Conservation (phyloP, 2,797 vertebrate species). For the Echeneis naucrates region DNA sequence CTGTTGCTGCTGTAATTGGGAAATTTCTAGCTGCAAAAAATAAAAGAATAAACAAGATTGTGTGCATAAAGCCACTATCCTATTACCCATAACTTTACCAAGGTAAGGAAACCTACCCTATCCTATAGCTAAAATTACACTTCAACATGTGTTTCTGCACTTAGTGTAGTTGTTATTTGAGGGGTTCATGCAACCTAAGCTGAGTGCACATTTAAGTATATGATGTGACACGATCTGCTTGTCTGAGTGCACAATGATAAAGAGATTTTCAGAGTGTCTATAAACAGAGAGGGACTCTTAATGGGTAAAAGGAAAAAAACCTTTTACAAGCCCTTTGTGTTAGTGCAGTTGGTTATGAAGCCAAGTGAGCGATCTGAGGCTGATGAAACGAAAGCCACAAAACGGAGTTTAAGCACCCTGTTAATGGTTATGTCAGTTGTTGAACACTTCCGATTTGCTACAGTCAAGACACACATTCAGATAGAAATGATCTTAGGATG, state of each 20-base stretch:
- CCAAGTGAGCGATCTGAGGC: slow-evolving; percentile 31
- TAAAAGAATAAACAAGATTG: neutral
- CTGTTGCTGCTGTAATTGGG: neutral
- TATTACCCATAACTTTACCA: too few species aligned
- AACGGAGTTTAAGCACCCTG: slow-evolving; percentile 30
- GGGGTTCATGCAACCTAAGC: neutral
- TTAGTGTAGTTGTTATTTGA: neutral
- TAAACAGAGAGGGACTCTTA: slow-evolving; percentile 21
- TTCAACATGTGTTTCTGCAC: neutral
- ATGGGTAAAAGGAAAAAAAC: slow-evolving; percentile 32
- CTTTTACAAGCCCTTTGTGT: slow-evolving; percentile 40
- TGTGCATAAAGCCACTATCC: neutral
- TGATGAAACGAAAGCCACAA: slow-evolving; percentile 33
- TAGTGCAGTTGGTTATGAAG: slow-evolving; percentile 59
- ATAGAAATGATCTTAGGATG: slow-evolving; percentile 12
- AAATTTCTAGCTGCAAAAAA: neutral
- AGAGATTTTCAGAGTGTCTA: slow-evolving; percentile 21
- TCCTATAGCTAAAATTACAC: neutral
- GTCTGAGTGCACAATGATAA: slow-evolving; percentile 26
- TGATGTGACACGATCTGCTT: slow-evolving; percentile 12
- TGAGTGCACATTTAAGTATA: neutral
- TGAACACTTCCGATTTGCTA: slow-evolving; percentile 21
- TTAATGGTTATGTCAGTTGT: slow-evolving; percentile 42
- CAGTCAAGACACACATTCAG: slow-evolving; percentile 30
- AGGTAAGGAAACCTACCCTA: neutral